These are phyloP conservation scores for Poeciliopsis turneri DNA, from an alignment of 2,797 vertebrate genomes.

Conservation along the genomic window DNA sequence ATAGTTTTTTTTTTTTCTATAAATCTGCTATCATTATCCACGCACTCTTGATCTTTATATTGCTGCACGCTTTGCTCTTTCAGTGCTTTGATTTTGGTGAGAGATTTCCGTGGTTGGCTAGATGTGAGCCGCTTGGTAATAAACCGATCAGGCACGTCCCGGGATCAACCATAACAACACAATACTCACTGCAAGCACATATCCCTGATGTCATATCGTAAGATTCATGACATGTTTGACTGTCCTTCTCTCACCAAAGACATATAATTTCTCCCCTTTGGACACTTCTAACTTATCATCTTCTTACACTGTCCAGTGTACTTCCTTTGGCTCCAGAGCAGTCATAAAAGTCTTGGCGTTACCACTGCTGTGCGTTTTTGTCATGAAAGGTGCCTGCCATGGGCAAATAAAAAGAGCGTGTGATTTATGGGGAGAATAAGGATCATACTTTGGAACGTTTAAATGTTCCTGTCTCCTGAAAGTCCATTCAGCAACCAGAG, in stretches of 20 bases:
- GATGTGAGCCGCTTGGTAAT: conserved; percentile 21
- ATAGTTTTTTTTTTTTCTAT: not conserved
- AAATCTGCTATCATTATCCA: conserved; percentile 2
- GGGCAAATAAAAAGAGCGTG: conserved; percentile 53
- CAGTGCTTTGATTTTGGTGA: conserved; percentile 7
- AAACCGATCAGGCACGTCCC: conserved; percentile 38
- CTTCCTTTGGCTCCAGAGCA: conserved; percentile 45
- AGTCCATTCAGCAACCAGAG: conserved; percentile 53
- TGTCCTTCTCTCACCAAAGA: conserved; percentile 15
- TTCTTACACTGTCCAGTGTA: conserved; percentile 40
- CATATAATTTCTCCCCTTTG: conserved; percentile 49
- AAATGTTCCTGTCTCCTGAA: conserved; percentile 47
- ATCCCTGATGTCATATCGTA: conserved; percentile 34
- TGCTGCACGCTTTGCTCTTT: not conserved
- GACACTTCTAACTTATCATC: conserved; percentile 56
- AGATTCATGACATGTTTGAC: conserved; percentile 51
- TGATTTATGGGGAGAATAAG: conserved; percentile 39
- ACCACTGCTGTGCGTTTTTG: conserved; percentile 31
- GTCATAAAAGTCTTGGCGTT: conserved; percentile 41
- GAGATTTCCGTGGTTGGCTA: conserved; percentile 1
- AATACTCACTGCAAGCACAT: conserved; percentile 19
- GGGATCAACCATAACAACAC: conserved; percentile 29
- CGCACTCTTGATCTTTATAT: not conserved
- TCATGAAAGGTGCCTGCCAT: conserved; percentile 54
- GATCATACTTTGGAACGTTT: conserved; percentile 51